Evolutionary conservation across 2,113 vertebrate genomes (phyloP).

Genomic region (Caracal caracal): DNA sequence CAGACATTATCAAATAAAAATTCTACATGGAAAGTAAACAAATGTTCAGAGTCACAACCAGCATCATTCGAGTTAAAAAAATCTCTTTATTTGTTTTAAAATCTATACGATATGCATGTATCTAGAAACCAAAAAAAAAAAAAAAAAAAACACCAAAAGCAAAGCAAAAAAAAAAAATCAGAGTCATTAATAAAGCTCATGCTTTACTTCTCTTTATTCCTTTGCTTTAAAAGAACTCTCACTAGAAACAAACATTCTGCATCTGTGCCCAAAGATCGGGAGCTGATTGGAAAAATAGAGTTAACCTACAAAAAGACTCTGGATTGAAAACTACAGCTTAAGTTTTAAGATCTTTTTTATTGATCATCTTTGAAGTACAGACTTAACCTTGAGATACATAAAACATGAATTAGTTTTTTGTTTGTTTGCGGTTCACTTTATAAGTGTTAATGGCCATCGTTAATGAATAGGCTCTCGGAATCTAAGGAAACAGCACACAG

Average conservation of each 20-base stretch:
- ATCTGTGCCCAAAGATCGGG: background rate
- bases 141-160: background rate
- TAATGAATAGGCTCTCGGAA: background rate
- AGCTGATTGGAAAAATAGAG: constrained; percentile 26
- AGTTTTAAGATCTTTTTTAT: background rate
- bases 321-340: background rate
- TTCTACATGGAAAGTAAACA: too few species aligned
- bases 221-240: background rate
- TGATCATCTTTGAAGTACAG: background rate
- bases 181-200: background rate
- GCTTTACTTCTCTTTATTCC: background rate
- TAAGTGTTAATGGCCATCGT: background rate
- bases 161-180: background rate
- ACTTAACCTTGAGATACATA: background rate
- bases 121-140: background rate
- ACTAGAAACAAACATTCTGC: background rate
- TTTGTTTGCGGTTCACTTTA: background rate
- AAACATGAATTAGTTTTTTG: background rate
- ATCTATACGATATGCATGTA: background rate
- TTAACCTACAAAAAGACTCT: background rate
- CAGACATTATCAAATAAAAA: too few species aligned
- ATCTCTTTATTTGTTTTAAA: background rate
- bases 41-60: too few species aligned
- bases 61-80: too few species aligned
- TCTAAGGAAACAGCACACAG: background rate